These are phyloP conservation scores for Tenthredo scrophulariae DNA, from an alignment of 2,888 invertebrate species.

Conservation along the genomic window DNA sequence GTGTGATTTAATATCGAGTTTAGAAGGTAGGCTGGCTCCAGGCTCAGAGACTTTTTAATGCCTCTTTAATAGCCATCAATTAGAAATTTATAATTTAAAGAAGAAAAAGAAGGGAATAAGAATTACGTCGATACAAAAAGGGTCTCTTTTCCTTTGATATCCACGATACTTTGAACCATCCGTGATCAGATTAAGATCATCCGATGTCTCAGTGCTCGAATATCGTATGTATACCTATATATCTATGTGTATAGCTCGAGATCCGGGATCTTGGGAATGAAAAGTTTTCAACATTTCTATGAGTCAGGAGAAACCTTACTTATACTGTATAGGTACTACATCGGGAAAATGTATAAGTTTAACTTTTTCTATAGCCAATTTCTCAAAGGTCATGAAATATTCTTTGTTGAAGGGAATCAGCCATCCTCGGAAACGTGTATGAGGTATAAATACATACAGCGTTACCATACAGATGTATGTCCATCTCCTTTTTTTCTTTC, in stretches of 20 bases:
- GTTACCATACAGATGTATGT: not conserved
- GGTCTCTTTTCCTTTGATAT: conserved; percentile 10
- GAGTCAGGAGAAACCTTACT: not conserved
- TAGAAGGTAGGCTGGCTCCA: not conserved
- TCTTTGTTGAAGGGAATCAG: conserved; percentile 6
- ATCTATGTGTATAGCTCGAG: not conserved
- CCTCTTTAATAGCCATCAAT: conserved; percentile 9
- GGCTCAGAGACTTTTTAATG: conserved; percentile 37
- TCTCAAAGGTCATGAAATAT: conserved; percentile 20
- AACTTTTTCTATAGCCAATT: conserved; percentile 38
- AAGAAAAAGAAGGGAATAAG: not conserved
- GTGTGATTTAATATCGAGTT: conserved; percentile 17
- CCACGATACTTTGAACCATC: not conserved
- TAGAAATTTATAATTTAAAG: not conserved
- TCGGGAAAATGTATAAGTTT: not conserved
- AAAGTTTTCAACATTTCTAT: not conserved
- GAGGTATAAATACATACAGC: not conserved
- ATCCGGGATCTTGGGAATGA: not conserved
- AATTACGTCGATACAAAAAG: not conserved
- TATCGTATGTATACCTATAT: not conserved
- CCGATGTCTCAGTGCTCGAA: not conserved
- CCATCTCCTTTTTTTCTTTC: not conserved
- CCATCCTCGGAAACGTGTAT: not conserved
- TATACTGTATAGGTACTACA: not conserved
- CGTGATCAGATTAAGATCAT: not conserved